Evolutionary conservation across 2,888 invertebrate species (phyloP).

Genomic region (Apodemia hepburni): DNA sequence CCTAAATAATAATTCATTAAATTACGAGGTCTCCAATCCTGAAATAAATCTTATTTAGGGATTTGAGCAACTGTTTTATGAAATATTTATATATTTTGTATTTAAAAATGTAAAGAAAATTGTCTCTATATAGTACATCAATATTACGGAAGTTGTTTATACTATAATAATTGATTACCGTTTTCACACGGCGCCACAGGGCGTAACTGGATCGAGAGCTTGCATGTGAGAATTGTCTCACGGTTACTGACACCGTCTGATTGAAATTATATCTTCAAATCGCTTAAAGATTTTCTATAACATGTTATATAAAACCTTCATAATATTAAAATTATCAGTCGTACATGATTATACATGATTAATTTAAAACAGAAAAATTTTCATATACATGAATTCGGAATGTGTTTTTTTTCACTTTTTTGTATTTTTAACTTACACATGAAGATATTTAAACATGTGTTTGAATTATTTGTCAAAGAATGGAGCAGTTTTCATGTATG

Average conservation of each 20-base stretch:
- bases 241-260: conserved; percentile 44
- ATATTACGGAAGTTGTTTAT: conserved; percentile 38
- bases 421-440: too few species aligned
- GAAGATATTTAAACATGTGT: too few species aligned
- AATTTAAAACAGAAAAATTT: too few species aligned
- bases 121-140: conserved; percentile 25
- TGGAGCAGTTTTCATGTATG: too few species aligned
- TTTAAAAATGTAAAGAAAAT: background rate
- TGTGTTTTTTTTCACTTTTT: too few species aligned
- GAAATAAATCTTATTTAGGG: too few species aligned
- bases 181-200: conserved; percentile 52
- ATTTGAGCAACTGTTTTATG: background rate
- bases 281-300: conserved; percentile 21
- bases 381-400: too few species aligned
- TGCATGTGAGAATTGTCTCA: conserved; percentile 64
- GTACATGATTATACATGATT: too few species aligned
- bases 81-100: background rate
- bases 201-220: conserved; percentile 63
- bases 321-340: too few species aligned
- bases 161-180: conserved; percentile 41
- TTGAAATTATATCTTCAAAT: conserved; percentile 42
- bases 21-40: too few species aligned
- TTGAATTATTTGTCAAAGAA: too few species aligned
- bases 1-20: too few species aligned
- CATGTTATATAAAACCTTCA: background rate